A percentile compares a stretch with the other conserved stretches of the same genome.
These are phyloP conservation scores for Noctua fimbriata DNA, from an alignment of 2,888 invertebrate species.

Conservation along the genomic window DNA sequence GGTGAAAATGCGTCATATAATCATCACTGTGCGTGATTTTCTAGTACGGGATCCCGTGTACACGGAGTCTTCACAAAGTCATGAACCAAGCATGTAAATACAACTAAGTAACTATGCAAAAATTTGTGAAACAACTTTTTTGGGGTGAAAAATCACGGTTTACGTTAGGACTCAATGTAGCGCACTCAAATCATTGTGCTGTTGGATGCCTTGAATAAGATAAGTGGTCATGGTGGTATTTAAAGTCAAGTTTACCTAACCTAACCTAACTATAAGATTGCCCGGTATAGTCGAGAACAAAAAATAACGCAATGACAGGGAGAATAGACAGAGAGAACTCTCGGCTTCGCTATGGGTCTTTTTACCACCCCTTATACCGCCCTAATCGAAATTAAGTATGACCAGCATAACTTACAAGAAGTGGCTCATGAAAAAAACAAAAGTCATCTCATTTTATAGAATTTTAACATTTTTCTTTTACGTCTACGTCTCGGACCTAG, in stretches of 20 bases:
- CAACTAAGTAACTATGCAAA: not conserved
- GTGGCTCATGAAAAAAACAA: not conserved
- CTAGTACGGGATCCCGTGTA: not conserved
- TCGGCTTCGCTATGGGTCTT: not conserved
- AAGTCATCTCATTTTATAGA: not conserved
- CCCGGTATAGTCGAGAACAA: not conserved
- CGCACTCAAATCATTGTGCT: not conserved
- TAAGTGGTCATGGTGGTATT: not conserved
- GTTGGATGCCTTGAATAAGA: not conserved
- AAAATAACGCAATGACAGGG: not conserved
- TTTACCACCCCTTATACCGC: not conserved
- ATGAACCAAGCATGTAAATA: not conserved
- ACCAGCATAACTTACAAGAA: not conserved
- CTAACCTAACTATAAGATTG: not conserved
- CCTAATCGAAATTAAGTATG: not conserved
- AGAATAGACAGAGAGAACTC: not conserved
- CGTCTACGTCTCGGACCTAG: not conserved
- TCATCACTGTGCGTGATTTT: not conserved
- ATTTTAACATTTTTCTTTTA: not conserved
- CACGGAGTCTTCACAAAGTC: not conserved
- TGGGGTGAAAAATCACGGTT: not conserved
- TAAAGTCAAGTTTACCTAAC: not conserved
- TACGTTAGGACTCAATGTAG: not conserved
- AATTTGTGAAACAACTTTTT: not conserved
- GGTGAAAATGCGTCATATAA: constrained; percentile 18